phyloP scores from a whole-genome alignment of 2,797 vertebrate species.

The Tenualosa ilisha region DNA sequence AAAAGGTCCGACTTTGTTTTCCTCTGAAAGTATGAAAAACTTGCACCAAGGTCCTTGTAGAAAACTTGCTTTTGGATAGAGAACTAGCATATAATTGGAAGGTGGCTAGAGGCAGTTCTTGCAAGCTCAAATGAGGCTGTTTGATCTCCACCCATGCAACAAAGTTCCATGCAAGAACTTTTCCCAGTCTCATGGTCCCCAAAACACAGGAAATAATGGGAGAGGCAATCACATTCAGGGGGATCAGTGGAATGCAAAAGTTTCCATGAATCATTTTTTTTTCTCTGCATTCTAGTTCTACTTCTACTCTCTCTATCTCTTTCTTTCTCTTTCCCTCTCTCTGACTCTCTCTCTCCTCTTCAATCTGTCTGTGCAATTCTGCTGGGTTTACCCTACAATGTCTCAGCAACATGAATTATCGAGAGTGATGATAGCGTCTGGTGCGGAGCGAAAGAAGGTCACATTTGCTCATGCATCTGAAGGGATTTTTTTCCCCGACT shows the following conservation, averaged over 20 bases:
- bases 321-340: conserved; percentile 6
- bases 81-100: background rate
- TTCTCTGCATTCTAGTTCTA: conserved; percentile 19
- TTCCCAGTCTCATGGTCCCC: conserved; percentile 32
- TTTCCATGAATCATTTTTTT: conserved; percentile 46
- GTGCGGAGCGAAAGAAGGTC: conserved; percentile 23
- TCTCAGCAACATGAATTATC: conserved; percentile 38
- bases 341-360: background rate
- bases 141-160: conserved; percentile 38
- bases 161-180: conserved; percentile 33
- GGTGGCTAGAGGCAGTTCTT: conserved; percentile 1
- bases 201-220: conserved; percentile 48
- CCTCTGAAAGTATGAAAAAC: background rate
- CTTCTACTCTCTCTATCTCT: background rate
- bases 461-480: conserved; percentile 47
- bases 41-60: background rate
- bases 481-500: conserved; percentile 27
- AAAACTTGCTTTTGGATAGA: background rate
- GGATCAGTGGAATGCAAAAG: conserved; percentile 41
- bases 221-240: conserved; percentile 40
- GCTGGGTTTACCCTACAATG: conserved; percentile 12
- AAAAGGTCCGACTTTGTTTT: background rate
- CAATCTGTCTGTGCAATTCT: conserved; percentile 26
- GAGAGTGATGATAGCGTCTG: conserved; percentile 34
- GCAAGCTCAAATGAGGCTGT: conserved; percentile 27